Evolutionary conservation across 2,113 vertebrate species (phyloP), one percentile per base, ranked within the genome.

Genomic region (Larimichthys crocea): DNA sequence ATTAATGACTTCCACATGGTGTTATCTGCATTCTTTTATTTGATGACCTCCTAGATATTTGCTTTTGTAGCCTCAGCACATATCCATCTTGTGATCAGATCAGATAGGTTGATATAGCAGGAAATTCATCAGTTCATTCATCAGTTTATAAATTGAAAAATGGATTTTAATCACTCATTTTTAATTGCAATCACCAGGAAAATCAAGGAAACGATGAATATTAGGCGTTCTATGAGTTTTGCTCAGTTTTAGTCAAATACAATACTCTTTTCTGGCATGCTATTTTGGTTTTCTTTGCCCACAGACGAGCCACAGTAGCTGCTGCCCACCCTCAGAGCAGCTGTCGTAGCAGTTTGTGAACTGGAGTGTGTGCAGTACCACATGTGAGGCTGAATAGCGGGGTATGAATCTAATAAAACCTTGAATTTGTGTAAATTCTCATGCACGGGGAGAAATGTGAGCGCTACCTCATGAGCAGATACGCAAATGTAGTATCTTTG

Each of bases 401-500:
- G 29, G 59, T 44, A 64, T 26, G 63, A 80, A 61, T 72, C 85
- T 64, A 65, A 78, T 69, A 69, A 75, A 82, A 79, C 60, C 64
- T 73, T 59, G 74, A 77, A 62, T 87, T 69, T 82, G 80, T 71
- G 77, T 31, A 83, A 88, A 87, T 71, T 75, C 57, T 60, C 66
- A 24, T 11, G 64, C 31, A 50, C 24, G 44, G 56, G 70, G 50
- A 22, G 48, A 75, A 57, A 84, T 42, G 74, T 42, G 53, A 86
- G 79, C 48, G 57, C 60, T 64, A 22, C 50, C 69, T 80, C 80
- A 79, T 3, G 50, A 75, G 61, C 70, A 56, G 57, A 88, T 80
- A 81, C 84, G 85, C 80, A 86, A 85, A 89, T 87, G 26, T 5
- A 4, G 22, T 52, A 72, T 72, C 75, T 87, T 87, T 78, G 29